These are phyloP conservation scores for Marmota flaviventris DNA, from an alignment of 2,113 vertebrate genomes.

Conservation along the genomic window DNA sequence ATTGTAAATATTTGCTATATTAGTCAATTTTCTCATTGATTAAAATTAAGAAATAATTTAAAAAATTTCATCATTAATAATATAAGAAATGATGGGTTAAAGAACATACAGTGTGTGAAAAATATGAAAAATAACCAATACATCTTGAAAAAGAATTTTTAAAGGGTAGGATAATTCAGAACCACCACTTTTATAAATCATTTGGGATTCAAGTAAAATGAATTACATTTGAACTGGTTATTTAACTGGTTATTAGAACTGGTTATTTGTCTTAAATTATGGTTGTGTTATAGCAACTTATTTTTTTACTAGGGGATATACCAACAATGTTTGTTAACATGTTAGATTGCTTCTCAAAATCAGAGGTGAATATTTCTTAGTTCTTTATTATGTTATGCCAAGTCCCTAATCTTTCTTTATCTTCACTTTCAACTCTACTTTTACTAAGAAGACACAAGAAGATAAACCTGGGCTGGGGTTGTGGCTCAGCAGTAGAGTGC, in stretches of 20 bases:
- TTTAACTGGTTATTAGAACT: conserved; percentile 19
- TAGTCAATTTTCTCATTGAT: conserved; percentile 9
- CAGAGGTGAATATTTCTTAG: background rate
- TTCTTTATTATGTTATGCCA: background rate
- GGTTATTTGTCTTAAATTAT: conserved; percentile 74
- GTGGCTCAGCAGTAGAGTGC: too few relatives aligned
- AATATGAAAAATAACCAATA: conserved; percentile 71
- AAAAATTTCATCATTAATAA: conserved; percentile 76
- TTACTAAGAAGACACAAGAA: background rate
- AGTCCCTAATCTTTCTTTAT: background rate
- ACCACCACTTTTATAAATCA: conserved; percentile 72
- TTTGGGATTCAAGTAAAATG: conserved; percentile 76
- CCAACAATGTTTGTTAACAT: conserved; percentile 29
- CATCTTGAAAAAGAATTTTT: conserved; percentile 68
- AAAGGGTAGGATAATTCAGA: conserved; percentile 74
- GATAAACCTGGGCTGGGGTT: background rate
- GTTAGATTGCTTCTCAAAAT: conserved; percentile 21
- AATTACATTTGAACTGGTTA: conserved; percentile 73
- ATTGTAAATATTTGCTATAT: conserved; percentile 25
- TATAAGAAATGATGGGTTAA: conserved; percentile 65
- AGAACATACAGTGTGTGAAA: conserved; percentile 68
- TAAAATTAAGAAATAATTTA: conserved; percentile 54
- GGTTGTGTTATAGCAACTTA: conserved; percentile 26
- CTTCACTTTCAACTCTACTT: background rate
- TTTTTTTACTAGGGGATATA: background rate